A percentile compares a stretch with the other conserved stretches of the same genome.
Evolutionary conservation across 2,797 vertebrate species (phyloP).

Genomic region (Margarornis squamiger): DNA sequence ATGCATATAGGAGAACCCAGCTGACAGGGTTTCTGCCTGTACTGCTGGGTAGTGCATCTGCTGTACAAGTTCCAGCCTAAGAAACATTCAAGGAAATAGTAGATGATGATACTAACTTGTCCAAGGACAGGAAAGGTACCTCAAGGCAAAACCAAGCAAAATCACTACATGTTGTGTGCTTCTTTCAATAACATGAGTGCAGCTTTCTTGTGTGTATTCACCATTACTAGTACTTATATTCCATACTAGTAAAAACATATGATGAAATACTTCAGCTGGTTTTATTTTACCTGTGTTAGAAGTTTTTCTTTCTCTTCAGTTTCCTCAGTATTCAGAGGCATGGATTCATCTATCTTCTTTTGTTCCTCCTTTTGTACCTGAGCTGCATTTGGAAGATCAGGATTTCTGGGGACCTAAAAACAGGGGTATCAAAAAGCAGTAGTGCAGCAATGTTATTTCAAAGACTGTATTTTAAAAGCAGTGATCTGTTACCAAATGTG

Average conservation of each 20-base stretch:
- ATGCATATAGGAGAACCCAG: not conserved
- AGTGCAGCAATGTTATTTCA: not conserved
- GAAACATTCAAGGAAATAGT: not conserved
- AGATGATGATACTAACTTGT: not conserved
- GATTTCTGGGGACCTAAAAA: constrained; percentile 83
- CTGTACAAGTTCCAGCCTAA: not conserved
- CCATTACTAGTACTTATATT: not conserved
- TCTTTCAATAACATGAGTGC: not conserved
- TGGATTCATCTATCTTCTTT: constrained; percentile 86
- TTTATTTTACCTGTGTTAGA: constrained; percentile 82
- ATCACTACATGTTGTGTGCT: not conserved
- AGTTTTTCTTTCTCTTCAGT: constrained; percentile 87
- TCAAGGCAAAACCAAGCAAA: not conserved
- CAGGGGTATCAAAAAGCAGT: not conserved
- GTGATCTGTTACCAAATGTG: not conserved
- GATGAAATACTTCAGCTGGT: not conserved
- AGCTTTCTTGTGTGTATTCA: not conserved
- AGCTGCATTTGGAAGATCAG: constrained; percentile 84
- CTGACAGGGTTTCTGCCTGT: not conserved
- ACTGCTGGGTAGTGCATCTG: not conserved
- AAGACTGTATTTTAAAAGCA: not conserved
- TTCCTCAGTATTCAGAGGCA: constrained; percentile 81
- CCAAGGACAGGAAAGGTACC: not conserved
- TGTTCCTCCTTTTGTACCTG: constrained; percentile 86
- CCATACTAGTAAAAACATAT: not conserved